These are phyloP conservation scores for Urechis unicinctus DNA, from an alignment of 2,888 invertebrate species.

Conservation along the genomic window DNA sequence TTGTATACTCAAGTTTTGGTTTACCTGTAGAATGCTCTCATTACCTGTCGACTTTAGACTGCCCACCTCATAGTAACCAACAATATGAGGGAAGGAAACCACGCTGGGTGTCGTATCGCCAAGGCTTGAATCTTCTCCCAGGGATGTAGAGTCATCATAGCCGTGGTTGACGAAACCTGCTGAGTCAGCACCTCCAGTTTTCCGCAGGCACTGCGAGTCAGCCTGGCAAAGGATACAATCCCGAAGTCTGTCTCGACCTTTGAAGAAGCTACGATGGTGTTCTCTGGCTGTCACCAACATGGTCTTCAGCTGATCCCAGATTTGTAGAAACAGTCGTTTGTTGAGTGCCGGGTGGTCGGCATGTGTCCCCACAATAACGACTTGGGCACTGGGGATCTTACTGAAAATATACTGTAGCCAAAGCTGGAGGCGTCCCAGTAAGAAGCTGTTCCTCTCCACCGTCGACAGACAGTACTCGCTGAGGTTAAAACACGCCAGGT, in stretches of 20 bases:
- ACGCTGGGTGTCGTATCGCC: conserved; percentile 1
- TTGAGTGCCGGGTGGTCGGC: conserved; percentile 18
- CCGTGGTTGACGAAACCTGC: conserved; percentile 20
- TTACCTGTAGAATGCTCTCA: conserved; percentile 6
- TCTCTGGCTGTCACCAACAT: conserved; percentile 14
- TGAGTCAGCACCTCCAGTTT: conserved; percentile 1
- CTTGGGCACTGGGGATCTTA: conserved; percentile 18
- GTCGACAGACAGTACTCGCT: conserved; percentile 20
- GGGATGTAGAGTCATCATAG: conserved; percentile 7
- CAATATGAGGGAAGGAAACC: conserved; percentile 20
- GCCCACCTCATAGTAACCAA: conserved; percentile 23
- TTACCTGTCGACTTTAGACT: conserved; percentile 17
- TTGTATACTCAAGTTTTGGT: conserved; percentile 17
- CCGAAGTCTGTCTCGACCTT: conserved; percentile 8
- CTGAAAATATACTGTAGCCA: conserved; percentile 25
- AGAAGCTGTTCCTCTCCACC: conserved; percentile 18
- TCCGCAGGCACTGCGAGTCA: conserved; percentile 13
- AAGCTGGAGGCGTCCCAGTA: conserved; percentile 21
- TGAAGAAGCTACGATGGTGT: conserved; percentile 17
- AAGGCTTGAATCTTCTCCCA: conserved; percentile 10
- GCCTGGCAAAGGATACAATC: conserved; percentile 22
- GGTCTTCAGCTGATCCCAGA: conserved; percentile 19
- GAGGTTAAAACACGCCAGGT: conserved; percentile 22
- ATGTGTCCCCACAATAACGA: conserved; percentile 22
- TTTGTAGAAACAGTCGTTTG: conserved; percentile 13